phyloP scores from a whole-genome alignment of 2,888 invertebrate genomes.

The Malachius bipustulatus region DNA sequence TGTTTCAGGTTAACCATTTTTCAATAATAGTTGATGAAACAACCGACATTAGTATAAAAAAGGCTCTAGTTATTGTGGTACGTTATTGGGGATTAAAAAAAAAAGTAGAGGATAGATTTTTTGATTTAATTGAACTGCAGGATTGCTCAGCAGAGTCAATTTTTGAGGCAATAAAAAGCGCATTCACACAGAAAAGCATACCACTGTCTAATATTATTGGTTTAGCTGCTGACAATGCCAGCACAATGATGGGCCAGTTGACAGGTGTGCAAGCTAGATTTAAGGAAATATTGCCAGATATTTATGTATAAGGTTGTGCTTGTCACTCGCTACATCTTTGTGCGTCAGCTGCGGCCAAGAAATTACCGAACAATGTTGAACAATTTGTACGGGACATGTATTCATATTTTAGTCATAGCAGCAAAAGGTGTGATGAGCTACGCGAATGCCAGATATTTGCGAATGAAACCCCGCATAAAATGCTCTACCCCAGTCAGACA shows the following conservation, averaged over 20 bases:
- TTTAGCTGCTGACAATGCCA: slow-evolving; percentile 21
- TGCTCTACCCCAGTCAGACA: slow-evolving; percentile 20
- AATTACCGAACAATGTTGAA: slow-evolving; percentile 19
- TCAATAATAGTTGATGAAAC: slow-evolving; percentile 4
- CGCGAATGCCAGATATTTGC: slow-evolving; percentile 21
- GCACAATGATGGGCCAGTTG: slow-evolving; percentile 20
- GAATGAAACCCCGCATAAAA: slow-evolving; percentile 19
- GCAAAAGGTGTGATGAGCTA: slow-evolving; percentile 20
- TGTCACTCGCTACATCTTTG: slow-evolving; percentile 21
- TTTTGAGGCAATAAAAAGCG: neutral
- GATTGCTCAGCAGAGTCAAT: neutral
- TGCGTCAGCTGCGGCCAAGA: slow-evolving; percentile 18
- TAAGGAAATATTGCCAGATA: slow-evolving; percentile 14
- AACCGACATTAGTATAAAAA: neutral
- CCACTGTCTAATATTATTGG: slow-evolving; percentile 17
- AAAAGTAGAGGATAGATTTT: neutral
- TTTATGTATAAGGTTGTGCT: slow-evolving; percentile 20
- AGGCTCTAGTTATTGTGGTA: neutral
- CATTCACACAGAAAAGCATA: neutral
- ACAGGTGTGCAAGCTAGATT: slow-evolving; percentile 16
- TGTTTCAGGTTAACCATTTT: neutral
- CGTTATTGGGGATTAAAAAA: neutral
- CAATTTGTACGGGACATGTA: slow-evolving; percentile 19
- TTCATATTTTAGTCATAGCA: slow-evolving; percentile 21
- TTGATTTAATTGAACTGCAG: neutral